Evolutionary conservation across 35 echinoderm and acorn worm genomes (phyloP), one percentile per base, ranked within the genome.

Genomic region (Apostichopus californicus): DNA sequence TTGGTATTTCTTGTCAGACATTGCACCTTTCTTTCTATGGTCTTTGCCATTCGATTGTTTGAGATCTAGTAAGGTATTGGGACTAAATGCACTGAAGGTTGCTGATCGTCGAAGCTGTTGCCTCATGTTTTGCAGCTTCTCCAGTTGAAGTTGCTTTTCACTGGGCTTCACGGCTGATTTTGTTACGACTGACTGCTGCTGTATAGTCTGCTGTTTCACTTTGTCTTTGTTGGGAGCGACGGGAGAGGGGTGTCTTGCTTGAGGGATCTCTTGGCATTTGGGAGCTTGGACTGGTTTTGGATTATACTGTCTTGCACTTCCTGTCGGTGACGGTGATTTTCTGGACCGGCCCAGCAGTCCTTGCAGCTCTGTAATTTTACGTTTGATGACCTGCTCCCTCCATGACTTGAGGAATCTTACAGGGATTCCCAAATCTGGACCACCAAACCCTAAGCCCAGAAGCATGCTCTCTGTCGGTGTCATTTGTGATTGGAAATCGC

Each of bases 401-500:
- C 95, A 96, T 5, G 97, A 94, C 56, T 91, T 86, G 25, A 98
- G 72, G 85, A 98, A 98, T 21, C 97, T 91, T 24, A 92, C 89
- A 58, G 97, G 97, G 8, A 98, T 95, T 56, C 94, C 94, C 25
- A 95, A 78, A 86, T 94, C 93, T 60, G 93, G 77, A 24, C 92
- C 94, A 87, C 92, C 94, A 90, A 98, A 98, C 26, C 97, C 97
- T 10, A 98, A 92, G 8, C 93, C 92, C 66, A 98, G 90, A 9
- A 98, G 86, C 60, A 98, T 93, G 56, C 92, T 92, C 73, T 96
- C 97, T n/a, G 97, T 92, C 8, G 93, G 91, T 8, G 94, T 95
- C 88, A 55, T 73, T 89, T 80, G 90, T 56, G 12, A 56, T 18
- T 71, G 77, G 46, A 82, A 83, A 28, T 90, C 91, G 17, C 87